Evolutionary conservation across 2,888 invertebrate species (phyloP), one percentile per base, ranked within the genome.

Genomic region (Argyresthia goedartella): DNA sequence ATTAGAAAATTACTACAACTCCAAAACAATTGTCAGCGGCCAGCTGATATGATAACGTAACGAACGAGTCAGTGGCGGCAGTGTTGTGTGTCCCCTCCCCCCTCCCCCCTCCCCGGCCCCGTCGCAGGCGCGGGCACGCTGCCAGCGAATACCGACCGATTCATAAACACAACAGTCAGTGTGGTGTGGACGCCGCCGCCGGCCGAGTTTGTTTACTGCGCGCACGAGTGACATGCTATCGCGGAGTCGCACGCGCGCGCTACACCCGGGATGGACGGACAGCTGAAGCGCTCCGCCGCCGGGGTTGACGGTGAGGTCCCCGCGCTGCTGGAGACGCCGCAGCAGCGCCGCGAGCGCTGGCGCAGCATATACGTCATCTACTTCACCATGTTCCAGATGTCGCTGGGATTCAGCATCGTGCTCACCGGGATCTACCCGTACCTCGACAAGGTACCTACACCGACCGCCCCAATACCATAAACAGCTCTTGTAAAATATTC

Each of bases 391-490:
- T 95, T 96, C 81, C 89, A 95, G 59, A 95, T 95, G 91, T 94
- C 95, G 0, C 84, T 96, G 50, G 95, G 95, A 33, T 95, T 95
- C 78, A 95, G 95, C 72, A 94, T 95, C 60, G 92, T 94, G 60
- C 87, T 96, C 46, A 95, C 95, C 0, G 95, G 95, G 53, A 93
- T 95, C 48, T 96, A 94, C 94, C 95, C 95, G 1, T 96, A 94
- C 73, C 89, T 96, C 54, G 91, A 92, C 69, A 94, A 94, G 90
- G 95, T 95, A 82, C 73, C 61, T 1, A n/a, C 25, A n/a, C n/a
- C 13, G 43, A 46, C 25, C 43, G 11, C 13, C 43, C 8, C 8
- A 9, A 44, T 14, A 44, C 4, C 7, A 36, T 36, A 14, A 14
- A 43, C 15, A 44, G 14, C 14, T 9, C 9, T n/a, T 6, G 8